phyloP scores from a whole-genome alignment of 2,113 vertebrate species.

The Trogon surrucura region DNA sequence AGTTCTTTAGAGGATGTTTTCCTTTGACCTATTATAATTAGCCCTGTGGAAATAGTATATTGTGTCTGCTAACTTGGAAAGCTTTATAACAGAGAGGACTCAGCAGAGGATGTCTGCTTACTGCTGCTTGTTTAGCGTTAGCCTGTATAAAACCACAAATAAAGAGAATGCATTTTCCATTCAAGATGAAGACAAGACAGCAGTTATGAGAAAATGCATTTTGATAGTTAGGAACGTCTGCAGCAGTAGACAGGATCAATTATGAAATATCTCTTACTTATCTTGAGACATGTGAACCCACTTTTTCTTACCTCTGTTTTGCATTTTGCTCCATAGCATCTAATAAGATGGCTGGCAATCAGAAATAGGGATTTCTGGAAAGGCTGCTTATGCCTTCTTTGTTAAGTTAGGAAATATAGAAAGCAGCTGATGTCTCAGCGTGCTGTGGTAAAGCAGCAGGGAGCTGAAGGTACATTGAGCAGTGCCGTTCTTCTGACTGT shows the following conservation, averaged over 20 bases:
- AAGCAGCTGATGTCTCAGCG: background rate
- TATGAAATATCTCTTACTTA: background rate
- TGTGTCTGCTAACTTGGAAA: background rate
- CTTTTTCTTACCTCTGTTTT: background rate
- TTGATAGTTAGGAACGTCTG: background rate
- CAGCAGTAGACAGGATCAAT: background rate
- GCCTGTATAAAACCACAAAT: background rate
- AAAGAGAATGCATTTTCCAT: background rate
- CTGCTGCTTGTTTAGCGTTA: background rate
- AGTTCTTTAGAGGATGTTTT: background rate
- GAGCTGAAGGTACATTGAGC: fast-evolving
- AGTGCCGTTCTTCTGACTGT: background rate
- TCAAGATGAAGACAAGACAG: background rate
- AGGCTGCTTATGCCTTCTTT: background rate
- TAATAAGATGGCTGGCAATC: background rate
- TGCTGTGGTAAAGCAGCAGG: background rate
- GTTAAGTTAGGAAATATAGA: background rate
- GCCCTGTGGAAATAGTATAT: background rate
- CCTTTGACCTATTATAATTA: background rate
- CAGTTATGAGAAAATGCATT: background rate
- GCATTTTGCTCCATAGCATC: background rate
- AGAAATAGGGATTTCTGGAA: background rate
- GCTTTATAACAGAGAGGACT: background rate
- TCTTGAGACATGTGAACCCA: background rate
- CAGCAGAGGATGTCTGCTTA: background rate